These are phyloP conservation scores for Nasonia giraulti DNA, from an alignment of 1,140 invertebrate species.

Conservation along the genomic window DNA sequence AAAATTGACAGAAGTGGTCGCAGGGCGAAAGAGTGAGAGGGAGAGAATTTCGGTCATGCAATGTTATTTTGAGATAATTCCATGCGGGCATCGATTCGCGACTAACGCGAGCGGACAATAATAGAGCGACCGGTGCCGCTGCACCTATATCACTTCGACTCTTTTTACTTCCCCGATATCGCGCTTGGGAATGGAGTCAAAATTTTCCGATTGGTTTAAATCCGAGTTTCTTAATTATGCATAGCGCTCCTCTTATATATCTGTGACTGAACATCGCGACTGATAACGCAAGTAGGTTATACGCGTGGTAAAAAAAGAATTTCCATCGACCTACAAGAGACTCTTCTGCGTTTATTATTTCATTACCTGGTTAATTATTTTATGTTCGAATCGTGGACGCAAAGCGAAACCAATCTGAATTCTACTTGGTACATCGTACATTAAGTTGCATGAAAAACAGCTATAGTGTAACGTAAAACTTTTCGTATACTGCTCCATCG, in stretches of 20 bases:
- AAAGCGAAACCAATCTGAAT: too few relatives aligned
- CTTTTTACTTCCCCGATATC: neutral
- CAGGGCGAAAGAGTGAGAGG: neutral
- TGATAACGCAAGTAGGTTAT: neutral
- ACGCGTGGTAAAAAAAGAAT: neutral
- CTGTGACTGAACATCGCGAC: neutral
- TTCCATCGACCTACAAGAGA: neutral
- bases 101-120: neutral
- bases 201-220: neutral
- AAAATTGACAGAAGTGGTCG: neutral
- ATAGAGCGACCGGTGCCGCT: neutral
- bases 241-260: neutral
- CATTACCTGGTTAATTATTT: too few relatives aligned
- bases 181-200: neutral
- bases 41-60: slow-evolving; percentile 4
- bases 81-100: neutral
- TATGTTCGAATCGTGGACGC: too few relatives aligned
- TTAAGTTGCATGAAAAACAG: too few relatives aligned
- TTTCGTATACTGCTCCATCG: too few relatives aligned
- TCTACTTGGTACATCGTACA: too few relatives aligned
- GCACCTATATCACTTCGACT: neutral
- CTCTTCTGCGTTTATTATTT: too few relatives aligned
- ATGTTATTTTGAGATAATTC: neutral
- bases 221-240: neutral
- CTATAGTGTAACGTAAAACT: too few relatives aligned